Conservation (phyloP, 2,113 vertebrate genomes). For the Astatotilapia flaviijosephi region DNA sequence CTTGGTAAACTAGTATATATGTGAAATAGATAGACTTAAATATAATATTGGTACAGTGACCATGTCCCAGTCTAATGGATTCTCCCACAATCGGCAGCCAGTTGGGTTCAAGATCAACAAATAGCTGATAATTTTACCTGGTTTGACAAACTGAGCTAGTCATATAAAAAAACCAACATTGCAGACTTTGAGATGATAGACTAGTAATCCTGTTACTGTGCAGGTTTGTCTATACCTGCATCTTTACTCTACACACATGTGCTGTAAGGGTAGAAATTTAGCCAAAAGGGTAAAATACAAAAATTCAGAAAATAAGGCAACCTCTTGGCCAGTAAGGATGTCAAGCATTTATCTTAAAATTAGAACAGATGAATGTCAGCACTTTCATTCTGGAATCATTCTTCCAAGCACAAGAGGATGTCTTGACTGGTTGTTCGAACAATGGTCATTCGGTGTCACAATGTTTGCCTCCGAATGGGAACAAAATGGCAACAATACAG, state of each 20-base stretch:
- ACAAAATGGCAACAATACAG: constrained; percentile 25
- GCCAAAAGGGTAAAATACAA: background rate
- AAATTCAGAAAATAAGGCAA: background rate
- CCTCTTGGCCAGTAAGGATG: background rate
- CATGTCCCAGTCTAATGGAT: background rate
- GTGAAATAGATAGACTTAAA: background rate
- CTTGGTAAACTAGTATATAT: background rate
- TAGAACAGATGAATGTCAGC: background rate
- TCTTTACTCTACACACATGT: background rate
- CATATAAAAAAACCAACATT: background rate
- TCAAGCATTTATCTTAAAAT: background rate
- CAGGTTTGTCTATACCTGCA: background rate
- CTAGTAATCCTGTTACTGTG: background rate
- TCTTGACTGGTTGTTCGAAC: background rate
- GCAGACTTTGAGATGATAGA: background rate
- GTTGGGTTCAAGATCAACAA: background rate
- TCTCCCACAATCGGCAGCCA: background rate
- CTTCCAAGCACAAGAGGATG: background rate
- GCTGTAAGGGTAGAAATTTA: background rate
- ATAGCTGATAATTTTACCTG: background rate
- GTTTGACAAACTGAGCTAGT: background rate
- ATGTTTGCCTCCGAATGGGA: background rate
- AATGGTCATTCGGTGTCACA: background rate
- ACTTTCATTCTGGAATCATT: background rate
- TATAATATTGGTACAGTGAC: background rate